Evolutionary conservation across 2,113 vertebrate species (phyloP).

Genomic region (Regulus satrapa): DNA sequence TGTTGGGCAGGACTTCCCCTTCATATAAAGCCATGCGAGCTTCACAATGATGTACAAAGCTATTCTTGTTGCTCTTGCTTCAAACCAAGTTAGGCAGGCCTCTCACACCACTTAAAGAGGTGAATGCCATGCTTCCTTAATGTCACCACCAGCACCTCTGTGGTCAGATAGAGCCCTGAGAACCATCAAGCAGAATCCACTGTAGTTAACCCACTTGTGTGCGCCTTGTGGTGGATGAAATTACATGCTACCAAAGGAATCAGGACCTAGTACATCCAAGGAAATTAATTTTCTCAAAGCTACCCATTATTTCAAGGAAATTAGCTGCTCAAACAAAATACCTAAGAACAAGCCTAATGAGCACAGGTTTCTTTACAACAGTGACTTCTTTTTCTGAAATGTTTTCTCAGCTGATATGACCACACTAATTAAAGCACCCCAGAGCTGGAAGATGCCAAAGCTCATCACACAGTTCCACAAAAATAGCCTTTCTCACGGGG

Average conservation of each 20-base stretch:
- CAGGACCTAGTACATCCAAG: not conserved
- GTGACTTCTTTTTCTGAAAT: not conserved
- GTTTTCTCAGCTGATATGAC: not conserved
- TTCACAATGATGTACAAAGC: not conserved
- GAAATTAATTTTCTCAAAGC: not conserved
- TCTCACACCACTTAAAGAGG: not conserved
- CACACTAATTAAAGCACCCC: not conserved
- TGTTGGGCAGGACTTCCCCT: not conserved
- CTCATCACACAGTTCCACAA: not conserved
- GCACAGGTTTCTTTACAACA: not conserved
- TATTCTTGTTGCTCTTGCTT: not conserved
- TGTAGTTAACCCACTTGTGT: not conserved
- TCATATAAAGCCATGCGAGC: not conserved
- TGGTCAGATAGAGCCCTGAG: not conserved
- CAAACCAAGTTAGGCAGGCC: not conserved
- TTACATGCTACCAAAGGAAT: rapidly evolving
- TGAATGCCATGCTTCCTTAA: not conserved
- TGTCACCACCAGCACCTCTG: not conserved
- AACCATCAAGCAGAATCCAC: not conserved
- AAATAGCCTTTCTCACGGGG: not conserved
- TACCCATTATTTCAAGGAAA: not conserved
- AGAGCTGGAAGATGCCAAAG: not conserved
- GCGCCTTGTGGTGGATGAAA: not conserved
- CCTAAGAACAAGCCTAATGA: not conserved
- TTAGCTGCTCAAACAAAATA: not conserved